Conservation (phyloP, 1,140 invertebrate genomes). For the Rhopalosiphum maidis region DNA sequence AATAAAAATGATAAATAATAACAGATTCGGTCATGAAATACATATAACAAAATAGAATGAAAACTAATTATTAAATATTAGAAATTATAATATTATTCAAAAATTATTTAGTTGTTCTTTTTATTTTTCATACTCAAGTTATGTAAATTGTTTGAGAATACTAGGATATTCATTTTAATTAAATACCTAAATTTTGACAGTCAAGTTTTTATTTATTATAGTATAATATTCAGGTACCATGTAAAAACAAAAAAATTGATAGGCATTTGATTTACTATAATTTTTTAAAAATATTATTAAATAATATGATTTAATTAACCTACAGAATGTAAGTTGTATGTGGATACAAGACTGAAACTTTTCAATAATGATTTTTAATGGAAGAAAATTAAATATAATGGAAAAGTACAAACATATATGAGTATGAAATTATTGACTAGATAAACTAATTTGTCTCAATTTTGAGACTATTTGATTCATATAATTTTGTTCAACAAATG, state of each 20-base stretch:
- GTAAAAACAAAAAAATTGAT: not conserved
- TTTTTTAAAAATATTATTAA: not conserved
- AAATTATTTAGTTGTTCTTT: not conserved
- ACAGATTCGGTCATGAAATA: not conserved
- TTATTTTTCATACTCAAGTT: not conserved
- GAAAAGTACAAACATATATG: conserved; percentile 44
- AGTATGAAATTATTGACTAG: conserved; percentile 51
- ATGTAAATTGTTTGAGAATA: not conserved
- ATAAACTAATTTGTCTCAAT: conserved; percentile 47
- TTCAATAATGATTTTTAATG: conserved; percentile 18
- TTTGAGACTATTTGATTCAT: conserved; percentile 45
- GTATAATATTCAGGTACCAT: not conserved
- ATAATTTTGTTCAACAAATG: conserved; percentile 49
- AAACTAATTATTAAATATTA: not conserved
- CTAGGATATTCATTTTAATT: not conserved
- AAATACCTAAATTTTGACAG: not conserved
- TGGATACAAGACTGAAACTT: not conserved
- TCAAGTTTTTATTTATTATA: not conserved
- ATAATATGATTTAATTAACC: not conserved
- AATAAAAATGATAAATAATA: not conserved
- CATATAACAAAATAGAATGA: not conserved
- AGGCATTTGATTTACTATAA: not conserved
- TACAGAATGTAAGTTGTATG: not conserved
- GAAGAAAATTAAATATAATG: conserved; percentile 44
- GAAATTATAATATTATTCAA: not conserved